Evolutionary conservation across 1,140 invertebrate species (phyloP), one percentile per base, ranked within the genome.

Genomic region (Leguminivora glycinivorella): DNA sequence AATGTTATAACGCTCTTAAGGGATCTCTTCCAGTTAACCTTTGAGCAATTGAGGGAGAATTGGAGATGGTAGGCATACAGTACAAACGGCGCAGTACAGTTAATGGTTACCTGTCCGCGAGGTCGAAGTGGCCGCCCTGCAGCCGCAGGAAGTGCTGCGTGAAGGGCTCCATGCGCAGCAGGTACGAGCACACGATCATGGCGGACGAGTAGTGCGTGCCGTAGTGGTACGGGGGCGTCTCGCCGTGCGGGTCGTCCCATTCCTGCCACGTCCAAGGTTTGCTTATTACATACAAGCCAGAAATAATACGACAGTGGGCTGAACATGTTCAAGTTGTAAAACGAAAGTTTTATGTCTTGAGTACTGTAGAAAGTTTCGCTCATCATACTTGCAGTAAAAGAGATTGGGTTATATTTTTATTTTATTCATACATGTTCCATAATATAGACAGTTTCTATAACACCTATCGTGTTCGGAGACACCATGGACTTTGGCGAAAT

Each of bases 161-260:
- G 81, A 99, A 99, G 0, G 99, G 99, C 92, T 99, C 99, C 95
- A 99, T 96, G 70, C 99, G 93, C 19, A 99, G 98, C 26, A 99
- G 93, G 93, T 99, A 99, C 0, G 98, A 99, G 77, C 98, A 99
- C 1, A 99, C 99, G 80, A 99, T 99, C 99, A 99, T 99, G 0
- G 99, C 98, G 9, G 98, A 99, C 1, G 98, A 99, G 88, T 99
- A 99, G 90, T 99, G 98, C 1, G 99, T 99, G 68, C 99, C 99
- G 87, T 99, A 99, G 91, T 99, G 98, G 93, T 99, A 99, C 0
- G 98, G 98, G n/a, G 98, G 98, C 14, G 98, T 99, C 92, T 99
- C 98, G 26, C 96, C 97, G 81, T 98, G 97, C 3, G 98, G 98
- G 92, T 99, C 98, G 89, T 99, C 98, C 98, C 98, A 99, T 93